A percentile compares a stretch with the other conserved stretches of the same genome.
phyloP scores from a whole-genome alignment of 2,888 invertebrate species.

The Cephus spinipes region DNA sequence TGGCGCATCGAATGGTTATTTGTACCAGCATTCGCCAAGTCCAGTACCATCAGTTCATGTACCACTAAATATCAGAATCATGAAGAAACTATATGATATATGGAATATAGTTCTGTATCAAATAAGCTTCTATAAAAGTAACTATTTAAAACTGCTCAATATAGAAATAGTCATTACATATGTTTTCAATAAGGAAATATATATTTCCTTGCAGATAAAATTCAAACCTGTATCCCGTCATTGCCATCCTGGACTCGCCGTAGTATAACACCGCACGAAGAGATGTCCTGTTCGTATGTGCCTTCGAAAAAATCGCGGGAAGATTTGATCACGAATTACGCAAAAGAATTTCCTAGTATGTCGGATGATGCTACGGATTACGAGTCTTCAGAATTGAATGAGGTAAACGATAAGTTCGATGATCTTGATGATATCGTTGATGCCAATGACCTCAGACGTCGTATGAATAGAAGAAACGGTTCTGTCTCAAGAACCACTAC shows the following conservation, averaged over 20 bases:
- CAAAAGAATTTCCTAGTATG: constrained; percentile 34
- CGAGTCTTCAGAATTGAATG: constrained; percentile 16
- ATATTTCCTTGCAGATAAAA: constrained; percentile 38
- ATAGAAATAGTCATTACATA: neutral
- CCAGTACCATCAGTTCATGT: neutral
- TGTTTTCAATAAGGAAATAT: neutral
- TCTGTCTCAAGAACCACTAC: constrained; percentile 15
- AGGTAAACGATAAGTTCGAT: constrained; percentile 19
- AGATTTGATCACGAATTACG: constrained; percentile 39
- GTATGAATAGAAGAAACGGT: constrained; percentile 16
- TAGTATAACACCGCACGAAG: constrained; percentile 43
- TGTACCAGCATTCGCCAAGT: constrained; percentile 18
- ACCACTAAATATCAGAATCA: neutral
- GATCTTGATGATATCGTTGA: constrained; percentile 37
- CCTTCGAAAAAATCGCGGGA: constrained; percentile 47
- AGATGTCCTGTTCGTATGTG: constrained; percentile 58
- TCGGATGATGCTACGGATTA: constrained; percentile 40
- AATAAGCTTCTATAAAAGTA: constrained; percentile 34
- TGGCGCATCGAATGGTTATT: constrained; percentile 24
- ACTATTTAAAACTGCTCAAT: neutral
- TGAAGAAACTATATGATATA: neutral
- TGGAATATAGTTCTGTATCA: constrained; percentile 13
- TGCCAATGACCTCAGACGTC: constrained; percentile 36
- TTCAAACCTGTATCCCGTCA: constrained; percentile 32
- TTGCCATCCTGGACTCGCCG: constrained; percentile 38